Base-by-base conservation (phyloP, 2,113 vertebrate genomes). In the Pampusana beccarii region DNA sequence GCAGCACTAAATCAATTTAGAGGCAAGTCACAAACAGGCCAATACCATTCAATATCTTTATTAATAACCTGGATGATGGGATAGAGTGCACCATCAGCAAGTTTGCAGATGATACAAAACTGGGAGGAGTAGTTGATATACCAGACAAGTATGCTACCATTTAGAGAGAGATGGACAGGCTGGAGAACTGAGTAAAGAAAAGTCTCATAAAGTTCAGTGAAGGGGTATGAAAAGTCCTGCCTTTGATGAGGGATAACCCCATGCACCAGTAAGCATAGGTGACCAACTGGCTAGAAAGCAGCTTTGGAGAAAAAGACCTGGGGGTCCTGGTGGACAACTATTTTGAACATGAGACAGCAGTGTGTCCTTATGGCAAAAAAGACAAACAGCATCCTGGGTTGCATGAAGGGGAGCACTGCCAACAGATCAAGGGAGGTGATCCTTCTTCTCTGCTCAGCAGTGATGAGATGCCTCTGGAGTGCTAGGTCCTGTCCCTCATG, bases 231-330 rank as follows among this genome's bases (percentile, higher is more conserved):
- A n/a, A 66, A 72, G 16, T 56, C 6, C 46, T 62, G 7, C 4
- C 13, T 6, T 5, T 34, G 28, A 24, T 28, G 21, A 57, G 17
- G 54, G 73, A 16, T 33, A 73, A 53, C 3, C 2, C 16, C 7
- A 15, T 53, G 5, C 6, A 56, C 6, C 10, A 26, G 16, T 67
- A 79, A 38, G 20, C 11, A 31, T 0, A 0, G 5, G 2, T 5
- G 33, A 11, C 6, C 57, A 71, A 36, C 5, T 33, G 29, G 7
- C 4, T 90, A 42, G 34, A 86, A 86, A 58, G 7, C 8, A 80
- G 5, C 8, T 48, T 71, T 77, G n/a, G 17, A 46, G 28, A 42
- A 88, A 54, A 75, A 21, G 20, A 57, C 8, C 26, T 38, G 7
- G 4, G 11, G 5, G 2, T 44, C 15, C 36, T 53, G 13, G 50